Evolutionary conservation across 2,888 invertebrate species (phyloP).

Genomic region (Cryptocephalus moraei): DNA sequence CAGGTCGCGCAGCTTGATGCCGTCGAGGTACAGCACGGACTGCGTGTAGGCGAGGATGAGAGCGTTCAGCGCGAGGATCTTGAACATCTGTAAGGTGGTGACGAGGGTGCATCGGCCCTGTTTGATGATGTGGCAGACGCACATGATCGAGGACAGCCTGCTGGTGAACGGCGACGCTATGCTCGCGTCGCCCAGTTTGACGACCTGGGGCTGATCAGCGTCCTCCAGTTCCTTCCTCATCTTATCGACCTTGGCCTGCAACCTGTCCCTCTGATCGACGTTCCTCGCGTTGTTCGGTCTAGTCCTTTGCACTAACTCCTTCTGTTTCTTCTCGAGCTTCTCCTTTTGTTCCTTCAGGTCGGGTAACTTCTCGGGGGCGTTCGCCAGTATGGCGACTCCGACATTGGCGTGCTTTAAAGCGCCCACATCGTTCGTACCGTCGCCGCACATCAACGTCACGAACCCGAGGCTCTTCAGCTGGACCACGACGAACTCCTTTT

Average conservation of each 20-base stretch:
- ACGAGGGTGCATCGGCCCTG: conserved; percentile 98
- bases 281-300: conserved; percentile 22
- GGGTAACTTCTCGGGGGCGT: conserved; percentile 55
- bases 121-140: conserved; percentile 97
- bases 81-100: conserved; percentile 99
- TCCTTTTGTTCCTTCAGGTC: conserved; percentile 33
- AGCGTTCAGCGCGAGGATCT: conserved; percentile 96
- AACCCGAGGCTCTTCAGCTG: conserved; percentile 80
- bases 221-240: conserved; percentile 77
- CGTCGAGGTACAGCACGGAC: conserved; percentile 95
- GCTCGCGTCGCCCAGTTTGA: conserved; percentile 95
- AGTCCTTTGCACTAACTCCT: conserved; percentile 14
- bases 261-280: conserved; percentile 25
- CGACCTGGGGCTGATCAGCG: conserved; percentile 70
- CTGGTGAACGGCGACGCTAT: conserved; percentile 99
- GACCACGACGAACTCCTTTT: conserved; percentile 92
- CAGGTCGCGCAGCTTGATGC: conserved; percentile 94
- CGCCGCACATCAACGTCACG: conserved; percentile 96
- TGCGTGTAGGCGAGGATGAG: conserved; percentile 97
- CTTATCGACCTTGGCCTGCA: conserved; percentile 43
- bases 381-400: conserved; percentile 85
- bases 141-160: conserved; percentile 88
- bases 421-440: conserved; percentile 99
- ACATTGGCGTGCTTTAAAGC: conserved; percentile 96
- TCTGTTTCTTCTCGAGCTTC: conserved; percentile 20